Evolutionary conservation across 1,140 invertebrate species (phyloP), one percentile per base, ranked within the genome.

Genomic region (Goniozus legneri): DNA sequence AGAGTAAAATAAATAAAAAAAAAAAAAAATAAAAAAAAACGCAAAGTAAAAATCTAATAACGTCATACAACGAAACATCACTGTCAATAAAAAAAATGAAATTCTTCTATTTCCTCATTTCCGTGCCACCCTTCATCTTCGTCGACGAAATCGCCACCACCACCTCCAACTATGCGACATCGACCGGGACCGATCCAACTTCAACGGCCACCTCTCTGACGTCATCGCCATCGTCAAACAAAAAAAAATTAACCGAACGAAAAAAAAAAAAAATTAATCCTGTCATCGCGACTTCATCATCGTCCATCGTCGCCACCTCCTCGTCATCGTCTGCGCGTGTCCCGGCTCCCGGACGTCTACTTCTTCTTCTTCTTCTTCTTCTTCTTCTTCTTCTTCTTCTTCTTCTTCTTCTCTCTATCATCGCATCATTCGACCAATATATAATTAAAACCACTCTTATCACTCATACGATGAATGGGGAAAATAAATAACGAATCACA

Each of bases 101-200:
- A 73, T 76, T 76, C 69, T 75, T 75, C 65, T 74, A 75, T 75
- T 75, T 76, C 65, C 69, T 68, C 69, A 73, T 75, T 73, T 71
- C 56, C 67, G 69, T 73, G 69, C 63, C 62, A 58, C 30, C n/a
- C 61, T 54, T 39, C 38, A 52, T 20, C 37, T 47, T 50, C 10
- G 24, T 6, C 24, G 45, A 56, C 52, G 27, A 1, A 38, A n/a
- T n/a, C n/a, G n/a, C n/a, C n/a, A n/a, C n/a, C n/a, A n/a, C n/a
- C n/a, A n/a, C n/a, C n/a, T n/a, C n/a, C n/a, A n/a, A n/a, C n/a
- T n/a, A n/a, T n/a, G n/a, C n/a, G n/a, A n/a, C n/a, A n/a, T n/a
- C n/a, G n/a, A n/a, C n/a, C n/a, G n/a, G n/a, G n/a, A n/a, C n/a
- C n/a, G n/a, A n/a, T n/a, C n/a, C n/a, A n/a, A n/a, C n/a, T n/a